A percentile compares a stretch with the other conserved stretches of the same genome.
Conservation (phyloP, 2,888 invertebrate species). For the Calameuta filiformis region DNA sequence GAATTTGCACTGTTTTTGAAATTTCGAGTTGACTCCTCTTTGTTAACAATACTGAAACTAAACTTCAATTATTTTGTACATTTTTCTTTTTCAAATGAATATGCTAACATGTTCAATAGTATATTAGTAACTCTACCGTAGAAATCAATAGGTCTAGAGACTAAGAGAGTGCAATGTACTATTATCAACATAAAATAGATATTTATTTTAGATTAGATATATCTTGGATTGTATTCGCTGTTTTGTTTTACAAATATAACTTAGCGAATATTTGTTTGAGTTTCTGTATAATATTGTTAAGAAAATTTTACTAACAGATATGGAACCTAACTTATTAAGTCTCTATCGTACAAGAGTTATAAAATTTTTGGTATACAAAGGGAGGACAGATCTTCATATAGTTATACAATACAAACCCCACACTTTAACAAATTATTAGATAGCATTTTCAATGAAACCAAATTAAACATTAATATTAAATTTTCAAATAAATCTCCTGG, state of each 20-base stretch:
- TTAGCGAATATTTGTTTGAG: neutral
- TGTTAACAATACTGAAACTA: neutral
- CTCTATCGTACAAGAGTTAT: neutral
- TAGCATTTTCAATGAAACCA: neutral
- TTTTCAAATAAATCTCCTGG: neutral
- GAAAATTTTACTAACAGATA: neutral
- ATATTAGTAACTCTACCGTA: neutral
- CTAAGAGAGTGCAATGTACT: neutral
- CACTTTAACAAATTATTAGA: neutral
- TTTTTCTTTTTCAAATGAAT: neutral
- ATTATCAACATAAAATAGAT: neutral
- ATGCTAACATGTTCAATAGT: neutral
- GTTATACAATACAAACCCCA: neutral
- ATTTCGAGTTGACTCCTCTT: neutral
- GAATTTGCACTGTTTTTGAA: neutral
- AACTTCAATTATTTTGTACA: neutral
- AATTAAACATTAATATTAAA: neutral
- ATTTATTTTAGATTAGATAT: neutral
- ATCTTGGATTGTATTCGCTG: neutral
- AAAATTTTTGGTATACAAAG: neutral
- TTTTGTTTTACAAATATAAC: neutral
- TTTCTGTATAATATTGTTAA: neutral
- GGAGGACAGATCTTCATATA: neutral
- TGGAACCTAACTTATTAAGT: neutral
- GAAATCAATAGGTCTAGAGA: neutral